Conservation (phyloP, 2,888 invertebrate genomes). For the Amblyjoppa fuscipennis region DNA sequence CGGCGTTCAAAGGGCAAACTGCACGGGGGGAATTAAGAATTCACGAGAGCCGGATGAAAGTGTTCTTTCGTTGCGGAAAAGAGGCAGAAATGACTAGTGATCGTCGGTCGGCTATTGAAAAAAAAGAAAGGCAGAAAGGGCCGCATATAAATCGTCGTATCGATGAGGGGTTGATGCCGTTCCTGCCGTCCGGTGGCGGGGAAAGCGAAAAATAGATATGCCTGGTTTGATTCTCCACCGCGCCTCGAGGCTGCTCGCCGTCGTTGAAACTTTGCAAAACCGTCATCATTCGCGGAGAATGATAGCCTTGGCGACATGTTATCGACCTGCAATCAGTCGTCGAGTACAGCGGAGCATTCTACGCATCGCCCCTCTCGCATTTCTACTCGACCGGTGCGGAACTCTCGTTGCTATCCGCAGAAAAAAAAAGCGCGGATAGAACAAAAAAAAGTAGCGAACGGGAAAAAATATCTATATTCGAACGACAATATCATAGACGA, state of each 20-base stretch:
- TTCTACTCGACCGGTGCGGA: background rate
- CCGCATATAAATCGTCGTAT: conserved; percentile 77
- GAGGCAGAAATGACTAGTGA: conserved; percentile 31
- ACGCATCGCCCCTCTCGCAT: background rate
- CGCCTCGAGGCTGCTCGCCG: conserved; percentile 4
- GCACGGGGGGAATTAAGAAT: conserved; percentile 50
- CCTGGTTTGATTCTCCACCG: conserved; percentile 16
- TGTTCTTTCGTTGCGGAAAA: conserved; percentile 1
- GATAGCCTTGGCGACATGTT: conserved; percentile 50
- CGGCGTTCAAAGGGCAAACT: background rate
- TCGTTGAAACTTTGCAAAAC: conserved; percentile 60
- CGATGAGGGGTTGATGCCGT: conserved; percentile 51
- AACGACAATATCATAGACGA: conserved; percentile 21
- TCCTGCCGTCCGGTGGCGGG: conserved; percentile 23
- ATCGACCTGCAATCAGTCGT: conserved; percentile 58
- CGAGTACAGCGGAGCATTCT: conserved; percentile 24
- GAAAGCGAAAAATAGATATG: conserved; percentile 21
- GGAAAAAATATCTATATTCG: conserved; percentile 12
- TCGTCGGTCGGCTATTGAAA: conserved; percentile 28
- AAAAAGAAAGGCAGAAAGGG: conserved; percentile 71
- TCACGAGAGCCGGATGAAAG: conserved; percentile 49
- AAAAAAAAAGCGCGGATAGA: conserved; percentile 13
- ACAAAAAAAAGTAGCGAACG: background rate
- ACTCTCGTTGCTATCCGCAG: conserved; percentile 3
- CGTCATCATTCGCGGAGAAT: conserved; percentile 49